Evolutionary conservation across 1,140 invertebrate genomes (phyloP).

Genomic region (Leptinotarsa defecta): DNA sequence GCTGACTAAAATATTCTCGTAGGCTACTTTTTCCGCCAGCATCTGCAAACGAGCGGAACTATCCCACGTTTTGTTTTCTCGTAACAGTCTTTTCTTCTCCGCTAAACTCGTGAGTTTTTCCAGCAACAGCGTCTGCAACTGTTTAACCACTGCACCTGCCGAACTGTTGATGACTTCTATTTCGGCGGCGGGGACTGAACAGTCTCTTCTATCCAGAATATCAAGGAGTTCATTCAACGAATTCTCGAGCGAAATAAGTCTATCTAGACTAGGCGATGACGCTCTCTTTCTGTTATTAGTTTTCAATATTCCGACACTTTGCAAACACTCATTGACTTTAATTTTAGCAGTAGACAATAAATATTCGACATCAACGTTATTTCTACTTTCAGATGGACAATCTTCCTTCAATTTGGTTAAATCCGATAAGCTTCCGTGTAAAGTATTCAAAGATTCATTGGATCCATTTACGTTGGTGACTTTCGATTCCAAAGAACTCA

Average conservation of each 20-base stretch:
- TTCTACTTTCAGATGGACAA: not conserved
- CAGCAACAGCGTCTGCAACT: conserved; percentile 67
- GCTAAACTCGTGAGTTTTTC: conserved; percentile 69
- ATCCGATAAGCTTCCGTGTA: conserved; percentile 55
- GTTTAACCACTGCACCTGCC: conserved; percentile 65
- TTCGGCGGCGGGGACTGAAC: conserved; percentile 56
- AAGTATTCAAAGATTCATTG: conserved; percentile 59
- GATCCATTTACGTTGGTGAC: conserved; percentile 65
- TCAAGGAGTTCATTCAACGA: conserved; percentile 64
- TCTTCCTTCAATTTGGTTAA: conserved; percentile 36
- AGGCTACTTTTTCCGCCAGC: conserved; percentile 75
- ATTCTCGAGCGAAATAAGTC: conserved; percentile 63
- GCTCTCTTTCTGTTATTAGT: conserved; percentile 35
- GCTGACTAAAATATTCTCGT: conserved; percentile 70
- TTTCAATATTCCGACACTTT: conserved; percentile 42
- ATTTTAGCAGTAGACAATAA: conserved; percentile 42
- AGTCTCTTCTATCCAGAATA: conserved; percentile 61
- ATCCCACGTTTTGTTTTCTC: conserved; percentile 67
- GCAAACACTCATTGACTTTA: conserved; percentile 51
- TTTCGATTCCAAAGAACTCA: conserved; percentile 76
- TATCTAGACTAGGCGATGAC: conserved; percentile 35
- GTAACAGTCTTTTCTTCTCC: conserved; percentile 64
- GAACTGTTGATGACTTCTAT: conserved; percentile 61
- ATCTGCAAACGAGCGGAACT: conserved; percentile 69
- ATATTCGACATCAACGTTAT: conserved; percentile 29